Evolutionary conservation across 2,797 vertebrate species (phyloP), one percentile per base, ranked within the genome.

Genomic region (Stomatorhinus walkeri): DNA sequence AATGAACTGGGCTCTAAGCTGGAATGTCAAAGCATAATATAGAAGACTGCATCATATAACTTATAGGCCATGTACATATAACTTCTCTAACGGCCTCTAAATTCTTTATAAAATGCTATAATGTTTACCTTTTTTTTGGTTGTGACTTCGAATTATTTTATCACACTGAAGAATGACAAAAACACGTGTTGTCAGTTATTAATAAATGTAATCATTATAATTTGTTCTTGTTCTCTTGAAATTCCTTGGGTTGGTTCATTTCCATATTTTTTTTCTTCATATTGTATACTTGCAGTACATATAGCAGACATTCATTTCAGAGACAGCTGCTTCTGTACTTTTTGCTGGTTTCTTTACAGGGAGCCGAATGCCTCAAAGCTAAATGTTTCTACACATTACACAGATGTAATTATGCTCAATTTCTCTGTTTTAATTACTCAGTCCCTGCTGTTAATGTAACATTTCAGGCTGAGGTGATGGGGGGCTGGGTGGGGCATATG

Each of bases 331-430:
- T 28, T 28, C 19, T 1, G 8, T 22, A n/a, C 19, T 46, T 84
- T 28, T 49, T 4, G 14, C 48, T 51, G 83, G 83, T 85, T 24
- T 85, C 4, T 48, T 51, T 85, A 51, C 3, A 48, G 43, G 79
- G 43, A 51, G 22, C 36, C 8, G 1, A 81, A 46, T 19, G 40
- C 76, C 76, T 46, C 40, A 46, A 46, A 46, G 40, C 19, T 51
- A 48, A 85, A 51, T 49, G 83, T 51, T 85, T 85, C 48, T 46
- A 85, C 83, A 85, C 83, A 49, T 46, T 22, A 10, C 40, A 81
- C 76, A 81, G 76, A 43, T 81, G 76, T 81, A 81, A 81, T 81
- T 81, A 81, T 94, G 93, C 94, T 93, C 94, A 94, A 94, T 94
- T 94, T 94, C 94, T 93, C 90, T 94, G 91, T 94, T 93, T 81